These are phyloP conservation scores for Lucilia sericata DNA, from an alignment of 1,140 invertebrate species.

Conservation along the genomic window DNA sequence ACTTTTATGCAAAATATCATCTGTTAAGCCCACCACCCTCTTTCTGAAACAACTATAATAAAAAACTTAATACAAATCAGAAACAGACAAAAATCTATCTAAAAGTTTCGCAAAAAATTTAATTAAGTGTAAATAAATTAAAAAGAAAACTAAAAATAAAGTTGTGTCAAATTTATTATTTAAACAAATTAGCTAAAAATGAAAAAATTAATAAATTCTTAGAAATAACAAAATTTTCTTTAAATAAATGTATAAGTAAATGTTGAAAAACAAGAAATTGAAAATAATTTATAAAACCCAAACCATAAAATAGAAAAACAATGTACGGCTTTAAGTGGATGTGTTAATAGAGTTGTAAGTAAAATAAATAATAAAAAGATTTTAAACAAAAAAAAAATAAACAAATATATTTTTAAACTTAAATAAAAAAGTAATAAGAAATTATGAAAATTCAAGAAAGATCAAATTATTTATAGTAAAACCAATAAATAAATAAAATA, in stretches of 20 bases:
- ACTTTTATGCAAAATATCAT: slow-evolving; percentile 30
- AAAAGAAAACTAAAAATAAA: slow-evolving; percentile 14
- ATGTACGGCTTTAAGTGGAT: slow-evolving; percentile 42
- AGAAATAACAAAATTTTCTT: slow-evolving; percentile 32
- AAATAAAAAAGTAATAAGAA: slow-evolving; percentile 1
- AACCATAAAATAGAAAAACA: slow-evolving; percentile 20
- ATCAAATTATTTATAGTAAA: slow-evolving; percentile 43
- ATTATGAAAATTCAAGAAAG: slow-evolving; percentile 42
- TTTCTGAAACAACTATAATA: background rate
- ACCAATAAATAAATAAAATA: slow-evolving; percentile 29
- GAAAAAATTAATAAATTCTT: background rate
- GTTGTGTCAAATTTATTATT: slow-evolving; percentile 38
- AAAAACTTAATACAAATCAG: background rate
- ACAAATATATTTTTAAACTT: slow-evolving; percentile 5
- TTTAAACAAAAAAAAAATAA: background rate
- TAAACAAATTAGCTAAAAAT: background rate
- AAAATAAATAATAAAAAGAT: background rate
- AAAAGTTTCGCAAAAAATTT: slow-evolving; percentile 1
- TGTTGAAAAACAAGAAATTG: background rate
- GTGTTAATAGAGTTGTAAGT: slow-evolving; percentile 35
- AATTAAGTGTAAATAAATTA: slow-evolving; percentile 17
- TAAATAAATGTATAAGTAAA: slow-evolving; percentile 12
- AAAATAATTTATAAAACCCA: background rate
- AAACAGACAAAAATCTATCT: background rate
- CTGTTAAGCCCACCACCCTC: slow-evolving; percentile 29